Conservation (phyloP, 2,113 vertebrate genomes). For the Falcunculus frontatus region DNA sequence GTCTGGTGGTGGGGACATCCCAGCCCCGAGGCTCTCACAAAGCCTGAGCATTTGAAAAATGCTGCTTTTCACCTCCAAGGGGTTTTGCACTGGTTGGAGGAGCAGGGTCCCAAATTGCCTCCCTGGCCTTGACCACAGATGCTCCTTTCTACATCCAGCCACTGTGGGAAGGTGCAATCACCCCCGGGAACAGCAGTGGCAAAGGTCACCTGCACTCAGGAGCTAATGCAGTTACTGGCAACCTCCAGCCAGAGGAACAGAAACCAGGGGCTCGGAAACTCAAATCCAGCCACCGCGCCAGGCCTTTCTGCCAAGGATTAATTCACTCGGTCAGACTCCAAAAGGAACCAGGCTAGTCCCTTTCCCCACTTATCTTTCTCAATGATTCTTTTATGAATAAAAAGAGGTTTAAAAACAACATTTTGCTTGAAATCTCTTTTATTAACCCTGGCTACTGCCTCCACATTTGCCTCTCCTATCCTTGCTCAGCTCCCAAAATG, state of each 20-base stretch:
- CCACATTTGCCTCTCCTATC: background rate
- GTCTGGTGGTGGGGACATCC: background rate
- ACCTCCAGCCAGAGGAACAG: background rate
- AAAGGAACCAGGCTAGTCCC: background rate
- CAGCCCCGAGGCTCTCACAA: background rate
- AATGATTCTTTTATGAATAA: background rate
- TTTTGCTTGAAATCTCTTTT: background rate
- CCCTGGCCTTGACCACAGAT: background rate
- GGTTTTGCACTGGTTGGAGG: rapidly evolving
- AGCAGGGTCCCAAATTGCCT: rapidly evolving
- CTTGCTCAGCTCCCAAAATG: background rate
- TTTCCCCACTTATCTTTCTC: background rate
- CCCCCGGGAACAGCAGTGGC: rapidly evolving
- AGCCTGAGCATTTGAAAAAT: background rate
- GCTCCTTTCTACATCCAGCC: background rate
- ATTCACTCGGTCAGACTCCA: background rate
- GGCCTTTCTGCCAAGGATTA: background rate
- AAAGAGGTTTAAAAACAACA: rapidly evolving
- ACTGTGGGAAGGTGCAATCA: background rate
- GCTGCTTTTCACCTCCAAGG: background rate
- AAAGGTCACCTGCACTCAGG: background rate
- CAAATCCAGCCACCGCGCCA: background rate
- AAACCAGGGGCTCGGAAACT: background rate
- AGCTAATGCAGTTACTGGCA: background rate
- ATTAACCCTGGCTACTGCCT: background rate